Percentiles rank a stretch among this genome's conserved stretches.
These are phyloP conservation scores for Agrochola macilenta DNA, from an alignment of 2,888 invertebrate species.

Conservation along the genomic window DNA sequence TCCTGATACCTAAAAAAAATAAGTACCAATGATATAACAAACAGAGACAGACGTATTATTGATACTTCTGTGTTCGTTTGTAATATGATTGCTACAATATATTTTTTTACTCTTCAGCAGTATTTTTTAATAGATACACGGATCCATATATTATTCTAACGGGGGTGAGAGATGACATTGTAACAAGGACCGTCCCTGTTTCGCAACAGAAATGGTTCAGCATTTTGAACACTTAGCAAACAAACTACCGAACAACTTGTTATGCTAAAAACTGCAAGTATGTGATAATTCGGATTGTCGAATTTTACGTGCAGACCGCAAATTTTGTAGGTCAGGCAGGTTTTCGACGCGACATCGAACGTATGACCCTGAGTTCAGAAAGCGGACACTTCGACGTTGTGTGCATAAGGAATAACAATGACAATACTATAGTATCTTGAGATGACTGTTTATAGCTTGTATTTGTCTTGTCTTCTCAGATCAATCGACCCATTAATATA, in stretches of 20 bases:
- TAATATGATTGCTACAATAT: no score
- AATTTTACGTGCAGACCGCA: conserved; percentile 26
- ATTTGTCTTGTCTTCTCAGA: background rate
- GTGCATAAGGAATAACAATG: conserved; percentile 44
- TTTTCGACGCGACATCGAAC: conserved; percentile 47
- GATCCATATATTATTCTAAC: background rate
- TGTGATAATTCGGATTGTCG: conserved; percentile 3
- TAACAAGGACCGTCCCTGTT: background rate
- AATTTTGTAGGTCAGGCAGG: conserved; percentile 51
- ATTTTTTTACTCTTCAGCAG: no score
- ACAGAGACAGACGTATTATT: no score
- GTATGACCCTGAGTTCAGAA: conserved; percentile 57
- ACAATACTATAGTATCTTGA: conserved; percentile 3
- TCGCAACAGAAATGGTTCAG: background rate
- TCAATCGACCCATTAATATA: background rate
- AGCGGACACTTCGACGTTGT: conserved; percentile 38
- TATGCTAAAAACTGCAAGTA: conserved; percentile 1
- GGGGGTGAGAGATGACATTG: background rate
- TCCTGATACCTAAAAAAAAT: no score
- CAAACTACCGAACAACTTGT: background rate
- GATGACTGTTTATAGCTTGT: background rate
- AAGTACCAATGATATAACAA: no score
- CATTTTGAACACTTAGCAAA: background rate
- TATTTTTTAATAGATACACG: background rate
- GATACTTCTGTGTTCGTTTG: background rate